A percentile compares a stretch with the other conserved stretches of the same genome.
These are phyloP conservation scores for Liopterus haemorrhoidalis DNA, from an alignment of 2,888 invertebrate species.

Conservation along the genomic window DNA sequence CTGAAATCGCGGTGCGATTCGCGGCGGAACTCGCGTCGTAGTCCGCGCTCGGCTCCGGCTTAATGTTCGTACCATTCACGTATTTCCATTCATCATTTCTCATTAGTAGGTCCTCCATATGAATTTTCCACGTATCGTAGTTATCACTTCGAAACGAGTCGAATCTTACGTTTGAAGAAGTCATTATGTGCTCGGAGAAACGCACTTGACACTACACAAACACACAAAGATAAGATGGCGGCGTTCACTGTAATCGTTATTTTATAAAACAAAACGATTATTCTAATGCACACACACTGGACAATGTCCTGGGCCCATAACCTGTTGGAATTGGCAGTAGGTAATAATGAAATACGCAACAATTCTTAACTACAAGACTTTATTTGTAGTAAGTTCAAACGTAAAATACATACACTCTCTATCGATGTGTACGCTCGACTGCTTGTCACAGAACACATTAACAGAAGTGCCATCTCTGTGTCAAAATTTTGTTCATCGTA, in stretches of 20 bases:
- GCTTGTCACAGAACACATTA: too few relatives aligned
- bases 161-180: neutral
- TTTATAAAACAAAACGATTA: too few relatives aligned
- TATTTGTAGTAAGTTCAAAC: neutral
- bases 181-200: neutral
- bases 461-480: too few relatives aligned
- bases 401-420: too few relatives aligned
- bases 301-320: conserved; percentile 9
- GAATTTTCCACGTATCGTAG: conserved; percentile 10
- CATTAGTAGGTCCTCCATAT: conserved; percentile 8
- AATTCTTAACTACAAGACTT: neutral
- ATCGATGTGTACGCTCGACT: too few relatives aligned
- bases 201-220: too few relatives aligned
- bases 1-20: neutral
- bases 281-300: conserved; percentile 5
- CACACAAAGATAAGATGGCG: too few relatives aligned
- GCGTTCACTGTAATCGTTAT: conserved; percentile 6
- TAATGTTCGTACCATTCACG: neutral
- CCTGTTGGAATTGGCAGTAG: conserved; percentile 10
- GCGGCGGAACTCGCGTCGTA: neutral
- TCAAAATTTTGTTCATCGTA: too few relatives aligned
- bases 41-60: too few relatives aligned
- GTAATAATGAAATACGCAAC: neutral
- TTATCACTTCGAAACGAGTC: conserved; percentile 1
- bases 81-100: conserved; percentile 9